phyloP scores from a whole-genome alignment of 1,140 invertebrate species.

The Lasioglossum albipes region DNA sequence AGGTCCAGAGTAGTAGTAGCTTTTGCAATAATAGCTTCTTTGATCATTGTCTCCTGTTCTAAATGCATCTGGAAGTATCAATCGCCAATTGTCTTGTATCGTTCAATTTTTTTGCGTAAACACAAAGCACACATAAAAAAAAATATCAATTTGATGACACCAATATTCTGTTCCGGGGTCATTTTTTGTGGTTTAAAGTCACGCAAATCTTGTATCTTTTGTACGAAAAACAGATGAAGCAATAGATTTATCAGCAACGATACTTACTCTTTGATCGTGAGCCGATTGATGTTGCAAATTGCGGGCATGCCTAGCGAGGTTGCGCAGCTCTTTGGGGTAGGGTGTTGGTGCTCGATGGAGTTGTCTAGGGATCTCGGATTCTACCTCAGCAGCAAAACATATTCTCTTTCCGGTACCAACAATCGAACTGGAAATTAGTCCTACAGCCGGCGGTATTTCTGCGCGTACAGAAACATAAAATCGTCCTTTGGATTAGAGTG shows the following conservation, averaged over 20 bases:
- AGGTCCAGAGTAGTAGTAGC: slow-evolving; percentile 65
- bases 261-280: slow-evolving; percentile 74
- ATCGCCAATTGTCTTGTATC: slow-evolving; percentile 37
- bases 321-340: slow-evolving; percentile 94
- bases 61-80: slow-evolving; percentile 63
- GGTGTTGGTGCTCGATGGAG: slow-evolving; percentile 92
- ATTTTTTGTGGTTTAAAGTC: no score
- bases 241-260: no score
- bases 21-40: slow-evolving; percentile 75
- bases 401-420: slow-evolving; percentile 81
- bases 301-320: slow-evolving; percentile 88
- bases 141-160: neutral
- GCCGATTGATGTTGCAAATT: slow-evolving; percentile 77
- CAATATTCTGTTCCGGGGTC: no score
- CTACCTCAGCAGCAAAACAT: slow-evolving; percentile 85
- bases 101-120: neutral
- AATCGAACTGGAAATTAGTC: slow-evolving; percentile 73
- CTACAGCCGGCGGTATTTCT: slow-evolving; percentile 73
- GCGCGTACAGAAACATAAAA: slow-evolving; percentile 25
- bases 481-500: slow-evolving; percentile 1
- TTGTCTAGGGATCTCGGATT: slow-evolving; percentile 81
- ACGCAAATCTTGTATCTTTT: neutral
- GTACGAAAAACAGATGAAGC: neutral
- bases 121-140: neutral
- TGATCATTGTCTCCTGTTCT: slow-evolving; percentile 71